Conservation (phyloP, 2,113 vertebrate genomes). For the Nyctereutes procyonoides region DNA sequence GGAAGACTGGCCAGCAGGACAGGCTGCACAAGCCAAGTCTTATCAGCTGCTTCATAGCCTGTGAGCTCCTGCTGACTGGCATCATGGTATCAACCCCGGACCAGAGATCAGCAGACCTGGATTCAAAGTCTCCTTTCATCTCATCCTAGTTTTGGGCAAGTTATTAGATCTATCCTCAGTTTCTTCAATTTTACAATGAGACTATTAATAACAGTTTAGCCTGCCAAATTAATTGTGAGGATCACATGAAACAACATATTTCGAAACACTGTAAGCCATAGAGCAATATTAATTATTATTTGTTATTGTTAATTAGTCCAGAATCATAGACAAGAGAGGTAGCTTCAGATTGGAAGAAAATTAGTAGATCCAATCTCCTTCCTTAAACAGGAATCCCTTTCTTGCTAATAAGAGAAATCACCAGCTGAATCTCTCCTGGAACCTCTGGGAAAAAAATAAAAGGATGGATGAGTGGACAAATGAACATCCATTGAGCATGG, state of each 20-base stretch:
- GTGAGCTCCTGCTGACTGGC: background rate
- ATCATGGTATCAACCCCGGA: background rate
- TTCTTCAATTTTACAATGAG: background rate
- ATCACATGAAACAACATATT: constrained; percentile 20
- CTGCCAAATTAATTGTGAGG: background rate
- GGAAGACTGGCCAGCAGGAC: background rate
- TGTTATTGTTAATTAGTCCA: constrained; percentile 17
- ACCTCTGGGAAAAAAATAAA: background rate
- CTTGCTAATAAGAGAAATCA: background rate
- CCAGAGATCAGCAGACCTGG: background rate
- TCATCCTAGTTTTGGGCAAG: background rate
- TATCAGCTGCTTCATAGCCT: background rate
- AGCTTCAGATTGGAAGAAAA: background rate
- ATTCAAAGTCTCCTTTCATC: background rate
- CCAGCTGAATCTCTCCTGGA: background rate
- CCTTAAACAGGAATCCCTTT: background rate
- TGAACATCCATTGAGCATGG: background rate
- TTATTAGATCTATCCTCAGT: background rate
- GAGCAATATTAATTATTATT: background rate
- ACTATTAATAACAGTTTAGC: background rate
- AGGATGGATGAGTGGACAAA: background rate
- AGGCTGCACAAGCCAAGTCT: background rate
- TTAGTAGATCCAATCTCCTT: background rate
- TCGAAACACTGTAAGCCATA: background rate
- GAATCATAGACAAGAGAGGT: background rate